These are phyloP conservation scores for Rhabdomys dilectus DNA, from an alignment of 2,113 vertebrate genomes.

Conservation along the genomic window DNA sequence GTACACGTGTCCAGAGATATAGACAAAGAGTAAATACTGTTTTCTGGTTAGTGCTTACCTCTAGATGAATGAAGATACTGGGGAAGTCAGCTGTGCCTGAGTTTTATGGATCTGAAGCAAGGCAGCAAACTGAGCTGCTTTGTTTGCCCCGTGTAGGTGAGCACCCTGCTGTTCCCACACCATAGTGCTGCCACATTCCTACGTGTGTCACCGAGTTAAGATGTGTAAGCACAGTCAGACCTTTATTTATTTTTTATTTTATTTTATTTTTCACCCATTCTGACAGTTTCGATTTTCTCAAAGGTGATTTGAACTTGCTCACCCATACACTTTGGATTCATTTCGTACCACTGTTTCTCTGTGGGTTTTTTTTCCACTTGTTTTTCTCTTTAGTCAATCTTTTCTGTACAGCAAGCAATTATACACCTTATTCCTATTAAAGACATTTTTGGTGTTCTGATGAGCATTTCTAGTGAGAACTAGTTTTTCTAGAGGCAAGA, in stretches of 20 bases:
- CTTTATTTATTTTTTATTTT: neutral
- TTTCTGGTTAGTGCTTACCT: constrained; percentile 58
- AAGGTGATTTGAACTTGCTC: constrained; percentile 52
- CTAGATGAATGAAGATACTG: constrained; percentile 14
- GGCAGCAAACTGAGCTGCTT: neutral
- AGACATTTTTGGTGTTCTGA: constrained; percentile 4
- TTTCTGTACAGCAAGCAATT: neutral
- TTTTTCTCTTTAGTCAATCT: neutral
- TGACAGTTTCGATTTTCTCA: constrained; percentile 25
- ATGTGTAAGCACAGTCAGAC: neutral
- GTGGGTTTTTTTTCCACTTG: neutral
- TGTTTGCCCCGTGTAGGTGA: neutral
- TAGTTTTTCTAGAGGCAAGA: constrained; percentile 53
- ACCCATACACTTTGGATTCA: constrained; percentile 8
- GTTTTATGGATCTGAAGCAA: constrained; percentile 25
- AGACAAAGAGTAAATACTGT: constrained; percentile 43
- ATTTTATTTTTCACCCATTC: neutral
- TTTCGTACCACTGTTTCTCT: neutral
- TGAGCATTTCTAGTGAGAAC: constrained; percentile 69
- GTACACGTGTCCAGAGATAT: neutral
- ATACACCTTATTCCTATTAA: constrained; percentile 7
- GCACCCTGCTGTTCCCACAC: neutral
- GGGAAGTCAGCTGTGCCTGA: constrained; percentile 15
- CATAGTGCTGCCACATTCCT: neutral
- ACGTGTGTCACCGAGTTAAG: constrained; percentile 13